Base-by-base conservation (phyloP, 1,140 invertebrate genomes). In the Homalodisca vitripennis region DNA sequence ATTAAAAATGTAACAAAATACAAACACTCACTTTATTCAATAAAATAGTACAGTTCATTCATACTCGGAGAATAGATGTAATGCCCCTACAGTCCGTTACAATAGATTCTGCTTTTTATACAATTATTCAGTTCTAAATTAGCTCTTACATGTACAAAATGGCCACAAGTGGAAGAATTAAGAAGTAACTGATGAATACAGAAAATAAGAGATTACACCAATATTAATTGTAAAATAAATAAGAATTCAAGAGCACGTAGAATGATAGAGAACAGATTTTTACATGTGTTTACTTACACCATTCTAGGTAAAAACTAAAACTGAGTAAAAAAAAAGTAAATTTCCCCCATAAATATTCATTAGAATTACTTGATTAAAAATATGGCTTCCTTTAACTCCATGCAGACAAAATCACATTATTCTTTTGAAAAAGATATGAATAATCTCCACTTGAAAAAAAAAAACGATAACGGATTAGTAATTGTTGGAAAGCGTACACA, bases 1-100 rank as follows among this genome's bases (percentile, higher is more conserved):
- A 60, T 53, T 20, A 27, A 60, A 60, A 60, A 27, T 22, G 14
- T 60, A 60, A 60, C 55, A 60, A 60, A 60, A 60, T 60, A 60
- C 55, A 60, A 60, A 60, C 22, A 60, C 55, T 27, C 55, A 60
- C 29, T 60, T 60, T 60, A 60, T 60, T 60, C 27, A 30, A 24
- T 60, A 60, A 60, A 60, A 24, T 22, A 24, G 14, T 60, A 60
- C 55, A 60, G 2, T 60, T 26, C 55, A 60, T 60, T 60, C 55
- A 60, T 30, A 27, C 55, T 27, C 14, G 48, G 48, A 22, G 17
- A 51, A 14, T 22, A 20, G 17, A n/a, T n/a, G 48, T n/a, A n/a
- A n/a, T n/a, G 22, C 22, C 48, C 48, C 48, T 51, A 51, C 3
- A 22, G 22, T 51, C 22, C 48, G 22, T 51, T 51, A 51, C 48